Conservation (phyloP, 1,140 invertebrate genomes). For the Aphelenchoides fujianensis region DNA sequence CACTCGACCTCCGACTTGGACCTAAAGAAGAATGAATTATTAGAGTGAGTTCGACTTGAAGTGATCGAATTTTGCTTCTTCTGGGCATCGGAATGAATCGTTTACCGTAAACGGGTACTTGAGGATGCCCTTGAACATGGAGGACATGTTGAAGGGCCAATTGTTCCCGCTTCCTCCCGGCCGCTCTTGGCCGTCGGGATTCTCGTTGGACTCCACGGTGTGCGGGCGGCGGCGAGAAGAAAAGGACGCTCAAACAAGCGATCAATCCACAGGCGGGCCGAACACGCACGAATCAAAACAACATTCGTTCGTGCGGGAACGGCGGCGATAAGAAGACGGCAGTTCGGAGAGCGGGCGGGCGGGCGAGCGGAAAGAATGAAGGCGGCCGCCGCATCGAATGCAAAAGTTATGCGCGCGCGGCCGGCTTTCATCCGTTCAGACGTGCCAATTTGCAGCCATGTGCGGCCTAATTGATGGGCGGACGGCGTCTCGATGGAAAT, state of each 20-base stretch:
- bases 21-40: slow-evolving; percentile 36
- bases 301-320: too few relatives aligned
- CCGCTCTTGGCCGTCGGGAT: background rate
- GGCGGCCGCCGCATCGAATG: background rate
- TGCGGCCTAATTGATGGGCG: background rate
- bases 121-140: slow-evolving; percentile 39
- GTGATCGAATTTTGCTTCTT: too few relatives aligned
- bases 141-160: slow-evolving; percentile 21
- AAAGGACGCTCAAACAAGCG: background rate
- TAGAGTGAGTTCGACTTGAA: too few relatives aligned
- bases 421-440: background rate
- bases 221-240: background rate
- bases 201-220: background rate
- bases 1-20: slow-evolving; percentile 54
- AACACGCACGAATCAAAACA: too few relatives aligned
- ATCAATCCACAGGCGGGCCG: too few relatives aligned
- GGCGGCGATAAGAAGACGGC: background rate
- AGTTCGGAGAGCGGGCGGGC: background rate
- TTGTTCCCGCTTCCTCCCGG: background rate
- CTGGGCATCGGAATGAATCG: background rate
- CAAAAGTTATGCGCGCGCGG: background rate
- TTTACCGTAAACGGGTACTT: slow-evolving; percentile 47
- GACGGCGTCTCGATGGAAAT: background rate
- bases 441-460: background rate
- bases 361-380: background rate